Conservation (phyloP, 30 jellyfish, hydroid and myxozoan species). For the Euphysa ruthae region DNA sequence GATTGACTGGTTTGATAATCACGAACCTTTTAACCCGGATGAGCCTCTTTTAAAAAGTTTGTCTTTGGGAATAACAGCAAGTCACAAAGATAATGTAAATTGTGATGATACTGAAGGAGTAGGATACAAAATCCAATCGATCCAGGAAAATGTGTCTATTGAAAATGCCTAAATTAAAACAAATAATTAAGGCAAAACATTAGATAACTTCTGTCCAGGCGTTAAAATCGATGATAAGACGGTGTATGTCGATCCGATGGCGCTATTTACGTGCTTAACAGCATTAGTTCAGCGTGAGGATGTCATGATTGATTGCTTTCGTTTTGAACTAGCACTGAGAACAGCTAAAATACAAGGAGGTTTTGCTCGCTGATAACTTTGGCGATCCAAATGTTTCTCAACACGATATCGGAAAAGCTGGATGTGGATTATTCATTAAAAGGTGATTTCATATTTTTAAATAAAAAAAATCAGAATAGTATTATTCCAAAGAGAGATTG, state of each 20-base stretch:
- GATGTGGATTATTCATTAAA: no score
- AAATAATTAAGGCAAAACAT: conserved; percentile 7
- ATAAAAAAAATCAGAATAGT: no score
- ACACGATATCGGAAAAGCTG: no score
- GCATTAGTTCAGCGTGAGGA: conserved; percentile 25
- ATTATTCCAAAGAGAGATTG: no score
- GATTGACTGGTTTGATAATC: conserved; percentile 23
- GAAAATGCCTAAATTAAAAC: conserved; percentile 16
- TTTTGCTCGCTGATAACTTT: no score
- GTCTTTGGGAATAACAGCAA: conserved; percentile 16
- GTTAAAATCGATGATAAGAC: conserved; percentile 2
- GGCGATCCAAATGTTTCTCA: no score
- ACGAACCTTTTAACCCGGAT: conserved; percentile 18
- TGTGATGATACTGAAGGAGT: conserved; percentile 34
- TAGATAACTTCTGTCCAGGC: conserved; percentile 5
- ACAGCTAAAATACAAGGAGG: no score
- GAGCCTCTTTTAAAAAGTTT: conserved; percentile 15
- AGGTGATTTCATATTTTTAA: no score
- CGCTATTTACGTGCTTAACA: conserved; percentile 20
- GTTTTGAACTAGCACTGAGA: conserved; percentile 23
- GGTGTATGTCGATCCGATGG: conserved; percentile 18
- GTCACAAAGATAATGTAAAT: background rate
- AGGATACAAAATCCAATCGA: conserved; percentile 13
- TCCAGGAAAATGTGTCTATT: conserved; percentile 12
- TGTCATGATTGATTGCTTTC: conserved; percentile 16